Evolutionary conservation across 2,888 invertebrate genomes (phyloP).

Genomic region (Trypoxylon attenuatum): DNA sequence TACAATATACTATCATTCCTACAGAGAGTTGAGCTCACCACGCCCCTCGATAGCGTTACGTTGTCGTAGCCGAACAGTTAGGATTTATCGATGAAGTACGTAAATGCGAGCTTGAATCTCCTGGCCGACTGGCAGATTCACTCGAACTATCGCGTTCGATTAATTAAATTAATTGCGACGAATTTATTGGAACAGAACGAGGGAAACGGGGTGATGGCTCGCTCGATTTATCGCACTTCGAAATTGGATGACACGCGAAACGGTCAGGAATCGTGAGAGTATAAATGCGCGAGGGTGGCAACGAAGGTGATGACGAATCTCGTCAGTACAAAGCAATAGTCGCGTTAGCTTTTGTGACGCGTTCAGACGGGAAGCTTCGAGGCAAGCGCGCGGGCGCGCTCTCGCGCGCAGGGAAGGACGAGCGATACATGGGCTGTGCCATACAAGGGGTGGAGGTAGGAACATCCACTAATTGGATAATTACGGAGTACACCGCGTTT

Average conservation of each 20-base stretch:
- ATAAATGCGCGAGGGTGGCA: not conserved
- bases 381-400: constrained; percentile 4
- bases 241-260: not conserved
- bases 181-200: no score
- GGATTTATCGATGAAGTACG: constrained; percentile 30
- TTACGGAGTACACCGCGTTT: constrained; percentile 72
- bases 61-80: constrained; percentile 24
- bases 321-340: constrained; percentile 29
- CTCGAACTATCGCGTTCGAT: not conserved
- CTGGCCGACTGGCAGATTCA: no score
- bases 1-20: constrained; percentile 15
- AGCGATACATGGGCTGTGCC: no score
- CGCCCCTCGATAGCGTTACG: constrained; percentile 13
- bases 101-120: no score
- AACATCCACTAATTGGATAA: constrained; percentile 74
- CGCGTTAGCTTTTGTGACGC: constrained; percentile 35
- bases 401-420: constrained; percentile 18
- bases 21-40: constrained; percentile 24
- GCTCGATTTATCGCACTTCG: no score
- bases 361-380: constrained; percentile 24
- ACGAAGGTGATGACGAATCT: constrained; percentile 29
- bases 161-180: not conserved
- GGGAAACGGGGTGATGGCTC: no score
- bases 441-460: constrained; percentile 39
- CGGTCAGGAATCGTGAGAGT: not conserved